phyloP scores from a whole-genome alignment of 2,888 invertebrate species.

The Tortricodes alternella region DNA sequence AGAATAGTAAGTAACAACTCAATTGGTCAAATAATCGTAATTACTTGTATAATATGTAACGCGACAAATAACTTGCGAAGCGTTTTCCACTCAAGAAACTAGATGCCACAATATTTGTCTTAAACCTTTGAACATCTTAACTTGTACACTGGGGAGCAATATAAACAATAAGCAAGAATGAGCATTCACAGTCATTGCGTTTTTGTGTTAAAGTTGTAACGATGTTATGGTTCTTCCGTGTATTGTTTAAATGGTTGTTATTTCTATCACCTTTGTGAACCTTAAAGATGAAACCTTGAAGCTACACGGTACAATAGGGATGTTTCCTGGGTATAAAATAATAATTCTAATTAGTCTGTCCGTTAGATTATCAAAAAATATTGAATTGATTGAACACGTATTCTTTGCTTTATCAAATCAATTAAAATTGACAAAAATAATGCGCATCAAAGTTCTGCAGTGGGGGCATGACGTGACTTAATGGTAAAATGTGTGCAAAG shows the following conservation, averaged over 20 bases:
- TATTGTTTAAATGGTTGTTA: constrained; percentile 6
- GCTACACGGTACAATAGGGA: too few species aligned
- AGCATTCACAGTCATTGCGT: constrained; percentile 3
- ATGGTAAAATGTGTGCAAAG: too few species aligned
- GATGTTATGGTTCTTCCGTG: constrained; percentile 17
- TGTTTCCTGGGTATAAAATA: too few species aligned
- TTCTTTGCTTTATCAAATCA: too few species aligned
- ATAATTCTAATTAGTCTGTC: too few species aligned
- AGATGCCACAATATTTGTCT: constrained; percentile 1
- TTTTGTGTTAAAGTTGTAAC: constrained; percentile 11
- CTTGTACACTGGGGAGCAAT: constrained; percentile 14
- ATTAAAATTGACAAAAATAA: too few species aligned
- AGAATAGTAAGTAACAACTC: too few species aligned
- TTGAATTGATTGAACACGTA: too few species aligned
- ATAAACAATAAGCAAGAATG: constrained; percentile 3
- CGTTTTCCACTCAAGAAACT: neutral
- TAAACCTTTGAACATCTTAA: neutral
- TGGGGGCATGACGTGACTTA: too few species aligned
- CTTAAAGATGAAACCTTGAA: neutral
- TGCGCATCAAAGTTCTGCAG: too few species aligned
- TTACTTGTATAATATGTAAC: neutral
- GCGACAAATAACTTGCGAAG: neutral
- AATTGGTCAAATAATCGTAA: neutral
- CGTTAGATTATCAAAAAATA: too few species aligned
- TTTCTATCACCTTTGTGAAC: neutral